Base-by-base conservation (phyloP, 2,797 vertebrate genomes). In the Argentina silus region DNA sequence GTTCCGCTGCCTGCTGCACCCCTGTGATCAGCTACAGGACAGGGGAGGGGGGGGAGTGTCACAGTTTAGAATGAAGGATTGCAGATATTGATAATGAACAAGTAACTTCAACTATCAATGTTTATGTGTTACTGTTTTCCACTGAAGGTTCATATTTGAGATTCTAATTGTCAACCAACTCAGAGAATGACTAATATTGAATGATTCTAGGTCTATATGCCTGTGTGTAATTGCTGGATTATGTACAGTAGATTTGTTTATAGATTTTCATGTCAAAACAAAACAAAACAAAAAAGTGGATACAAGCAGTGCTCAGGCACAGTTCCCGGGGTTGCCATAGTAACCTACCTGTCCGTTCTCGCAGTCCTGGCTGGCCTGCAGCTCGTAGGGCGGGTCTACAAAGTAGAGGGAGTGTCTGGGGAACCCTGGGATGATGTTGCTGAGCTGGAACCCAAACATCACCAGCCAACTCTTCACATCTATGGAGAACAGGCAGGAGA, bases 381-480 rank as follows among this genome's bases (percentile, higher is more conserved):
- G 83, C 84, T 99, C 98, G 0, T 96, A 98, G 0, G 98, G 96
- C 0, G 98, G 97, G 85, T 98, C 95, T 85, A 99, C 97, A 74
- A 99, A 99, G 81, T 98, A 97, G 88, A 97, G 95, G 74, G 95
- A 96, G 89, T 98, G 97, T 88, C 97, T 95, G 69, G 97, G 98
- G 89, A 99, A 99, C 74, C 98, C 97, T 17, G 98, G 97, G 88
- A 99, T 99, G 81, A 99, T 99, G 93, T 99, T 99, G 90, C 97
- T 99, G 70, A 99, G 96, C 91, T 99, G 98, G 93, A 99, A 99
- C 86, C 98, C 98, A 89, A 99, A 99, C 97, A 99, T 99, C 89
- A 99, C 96, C 87, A 99, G 93, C 98, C 98, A 99, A 90, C 97
- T 99, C 91, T 99, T 99, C 90, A 99, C 98, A 93, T 99, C 98